phyloP scores from a whole-genome alignment of 2,113 vertebrate species.

The Podarcis cretensis region DNA sequence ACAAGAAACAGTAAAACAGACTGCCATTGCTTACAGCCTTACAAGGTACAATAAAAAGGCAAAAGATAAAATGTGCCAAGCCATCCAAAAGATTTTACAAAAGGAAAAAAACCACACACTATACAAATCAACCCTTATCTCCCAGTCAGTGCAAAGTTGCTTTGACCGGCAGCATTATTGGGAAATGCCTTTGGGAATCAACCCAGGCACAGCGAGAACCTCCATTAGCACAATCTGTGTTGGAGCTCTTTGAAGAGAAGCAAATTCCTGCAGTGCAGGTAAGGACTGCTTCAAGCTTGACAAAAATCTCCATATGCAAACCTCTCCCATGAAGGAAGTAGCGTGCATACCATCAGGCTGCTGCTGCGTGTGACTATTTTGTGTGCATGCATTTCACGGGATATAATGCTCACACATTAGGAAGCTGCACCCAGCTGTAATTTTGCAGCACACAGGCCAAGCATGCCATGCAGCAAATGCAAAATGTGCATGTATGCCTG shows the following conservation, averaged over 20 bases:
- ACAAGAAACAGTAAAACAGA: slow-evolving; percentile 5
- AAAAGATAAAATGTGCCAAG: not conserved
- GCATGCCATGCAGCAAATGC: not conserved
- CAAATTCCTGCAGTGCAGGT: not conserved
- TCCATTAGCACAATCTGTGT: not conserved
- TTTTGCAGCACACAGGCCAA: not conserved
- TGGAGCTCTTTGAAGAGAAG: not conserved
- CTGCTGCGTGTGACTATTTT: not conserved
- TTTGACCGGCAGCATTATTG: not conserved
- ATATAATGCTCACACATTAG: not conserved
- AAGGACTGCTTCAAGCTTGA: not conserved
- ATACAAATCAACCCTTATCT: not conserved
- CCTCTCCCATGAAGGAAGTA: not conserved
- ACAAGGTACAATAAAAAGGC: not conserved
- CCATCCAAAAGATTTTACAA: not conserved
- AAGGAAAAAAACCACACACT: not conserved
- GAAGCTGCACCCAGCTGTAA: not conserved
- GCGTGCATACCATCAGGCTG: not conserved
- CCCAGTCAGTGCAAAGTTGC: not conserved
- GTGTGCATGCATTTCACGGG: not conserved
- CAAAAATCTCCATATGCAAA: not conserved
- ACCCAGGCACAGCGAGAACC: not conserved
- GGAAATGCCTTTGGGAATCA: not conserved
- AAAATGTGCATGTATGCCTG: not conserved
- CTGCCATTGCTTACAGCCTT: not conserved